Evolutionary conservation across 2,113 vertebrate genomes (phyloP).

Genomic region (Takifugu flavidus): DNA sequence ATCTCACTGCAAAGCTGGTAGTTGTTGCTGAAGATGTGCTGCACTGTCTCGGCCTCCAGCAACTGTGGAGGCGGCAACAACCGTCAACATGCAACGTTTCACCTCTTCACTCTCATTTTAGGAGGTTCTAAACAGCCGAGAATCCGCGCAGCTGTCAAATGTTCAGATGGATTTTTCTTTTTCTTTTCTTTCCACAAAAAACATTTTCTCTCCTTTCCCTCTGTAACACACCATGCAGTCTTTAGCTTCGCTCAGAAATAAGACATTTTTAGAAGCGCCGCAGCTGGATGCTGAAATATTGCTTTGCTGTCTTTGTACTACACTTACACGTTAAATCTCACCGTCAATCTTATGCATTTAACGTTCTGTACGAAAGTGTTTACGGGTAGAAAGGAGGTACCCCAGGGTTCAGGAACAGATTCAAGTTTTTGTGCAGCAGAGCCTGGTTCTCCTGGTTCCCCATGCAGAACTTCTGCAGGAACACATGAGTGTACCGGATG

Average conservation of each 20-base stretch:
- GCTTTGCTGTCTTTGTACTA: too few relatives aligned
- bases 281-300: too few relatives aligned
- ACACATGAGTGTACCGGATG: constrained; percentile 90
- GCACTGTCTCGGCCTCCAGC: constrained; percentile 92
- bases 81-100: neutral
- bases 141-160: too few relatives aligned
- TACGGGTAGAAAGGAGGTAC: constrained; percentile 57
- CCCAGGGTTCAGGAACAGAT: constrained; percentile 91
- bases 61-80: constrained; percentile 67
- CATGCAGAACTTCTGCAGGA: constrained; percentile 95
- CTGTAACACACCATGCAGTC: neutral
- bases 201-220: too few relatives aligned
- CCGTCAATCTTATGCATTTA: too few relatives aligned
- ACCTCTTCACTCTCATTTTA: neutral
- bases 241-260: neutral
- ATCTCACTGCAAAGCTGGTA: constrained; percentile 94
- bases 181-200: neutral
- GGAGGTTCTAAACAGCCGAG: too few relatives aligned
- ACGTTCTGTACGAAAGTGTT: too few relatives aligned
- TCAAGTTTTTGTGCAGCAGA: constrained; percentile 91
- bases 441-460: constrained; percentile 95
- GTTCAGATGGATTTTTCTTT: too few relatives aligned
- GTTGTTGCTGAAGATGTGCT: constrained; percentile 98
- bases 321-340: too few relatives aligned
- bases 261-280: too few relatives aligned